A percentile compares a stretch with the other conserved stretches of the same genome.
Evolutionary conservation across 30 jellyfish, hydroid and myxozoan genomes (phyloP).

Genomic region (Haliclystus octoradiatus): DNA sequence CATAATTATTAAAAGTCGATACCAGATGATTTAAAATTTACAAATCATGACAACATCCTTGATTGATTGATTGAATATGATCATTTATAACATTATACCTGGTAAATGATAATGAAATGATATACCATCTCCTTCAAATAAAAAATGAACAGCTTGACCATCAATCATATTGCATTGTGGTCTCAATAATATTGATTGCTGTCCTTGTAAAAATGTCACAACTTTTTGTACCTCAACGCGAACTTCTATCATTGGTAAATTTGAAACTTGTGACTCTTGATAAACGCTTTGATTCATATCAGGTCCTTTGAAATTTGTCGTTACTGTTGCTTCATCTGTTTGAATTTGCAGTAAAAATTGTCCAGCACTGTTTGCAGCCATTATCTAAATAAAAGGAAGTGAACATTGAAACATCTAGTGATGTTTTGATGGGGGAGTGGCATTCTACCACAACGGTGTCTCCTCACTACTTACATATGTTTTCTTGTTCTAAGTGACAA

Average conservation of each 20-base stretch:
- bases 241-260: conserved; percentile 36
- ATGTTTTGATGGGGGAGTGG: too few relatives aligned
- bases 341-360: conserved; percentile 55
- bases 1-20: too few relatives aligned
- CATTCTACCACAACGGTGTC: too few relatives aligned
- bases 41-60: too few relatives aligned
- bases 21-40: too few relatives aligned
- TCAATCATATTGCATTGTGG: conserved; percentile 52
- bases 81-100: conserved; percentile 20
- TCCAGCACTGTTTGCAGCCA: conserved; percentile 58
- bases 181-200: conserved; percentile 41
- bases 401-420: too few relatives aligned
- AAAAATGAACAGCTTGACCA: conserved; percentile 54
- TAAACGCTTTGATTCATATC: conserved; percentile 10
- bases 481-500: too few relatives aligned
- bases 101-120: conserved; percentile 47
- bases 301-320: conserved; percentile 62
- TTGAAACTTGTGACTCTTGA: background rate
- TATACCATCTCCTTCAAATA: conserved; percentile 51
- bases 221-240: conserved; percentile 67
- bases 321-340: conserved; percentile 74
- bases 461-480: too few relatives aligned
- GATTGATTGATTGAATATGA: too few relatives aligned
- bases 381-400: conserved; percentile 24
- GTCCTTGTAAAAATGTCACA: conserved; percentile 63